Evolutionary conservation across 2,113 vertebrate genomes (phyloP), one percentile per base, ranked within the genome.

Genomic region (Takifugu flavidus): DNA sequence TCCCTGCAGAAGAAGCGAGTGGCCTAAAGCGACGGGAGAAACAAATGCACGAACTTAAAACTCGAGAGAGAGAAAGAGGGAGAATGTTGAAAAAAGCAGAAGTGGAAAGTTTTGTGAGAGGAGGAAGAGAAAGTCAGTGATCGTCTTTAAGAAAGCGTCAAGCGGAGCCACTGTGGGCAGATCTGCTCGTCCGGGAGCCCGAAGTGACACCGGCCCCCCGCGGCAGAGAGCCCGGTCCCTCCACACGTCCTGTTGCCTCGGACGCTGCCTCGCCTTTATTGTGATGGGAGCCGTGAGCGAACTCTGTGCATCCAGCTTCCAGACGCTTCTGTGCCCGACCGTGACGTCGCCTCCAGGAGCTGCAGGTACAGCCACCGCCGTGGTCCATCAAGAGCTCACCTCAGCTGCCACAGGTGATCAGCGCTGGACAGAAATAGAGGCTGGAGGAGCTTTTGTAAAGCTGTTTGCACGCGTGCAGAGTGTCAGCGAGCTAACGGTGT

Each of bases 261-360:
- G 13, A 6, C 45, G 14, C 45, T 5, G 15, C 2, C 49, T 25
- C 56, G 26, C 20, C 4, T 43, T 62, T 10, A 0, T 59, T 47
- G 20, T 65, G n/a, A 95, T 95, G 94, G 94, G 92, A 74, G 92
- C 93, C 0, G 92, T 95, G 74, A 90, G 84, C 42, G 91, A 95
- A 79, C 93, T 95, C 13, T 95, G 94, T n/a, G 87, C 91, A 64
- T 94, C 93, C 79, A 95, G 93, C 69, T 91, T 94, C 73, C 93
- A 94, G 85, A 92, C 92, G 1, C 93, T 95, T 77, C 81, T 95
- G 70, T 92, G 88, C 80, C 91, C 93, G 13, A 87, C 88, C 2
- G 75, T 89, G 67, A 82, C 77, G 43, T 20, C 74, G 20, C 13
- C 50, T 28, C 79, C 80, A 34, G 49, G 64, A 39, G 47, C 82